Evolutionary conservation across 2,113 vertebrate species (phyloP).

Genomic region (Scartelaos histophorus): DNA sequence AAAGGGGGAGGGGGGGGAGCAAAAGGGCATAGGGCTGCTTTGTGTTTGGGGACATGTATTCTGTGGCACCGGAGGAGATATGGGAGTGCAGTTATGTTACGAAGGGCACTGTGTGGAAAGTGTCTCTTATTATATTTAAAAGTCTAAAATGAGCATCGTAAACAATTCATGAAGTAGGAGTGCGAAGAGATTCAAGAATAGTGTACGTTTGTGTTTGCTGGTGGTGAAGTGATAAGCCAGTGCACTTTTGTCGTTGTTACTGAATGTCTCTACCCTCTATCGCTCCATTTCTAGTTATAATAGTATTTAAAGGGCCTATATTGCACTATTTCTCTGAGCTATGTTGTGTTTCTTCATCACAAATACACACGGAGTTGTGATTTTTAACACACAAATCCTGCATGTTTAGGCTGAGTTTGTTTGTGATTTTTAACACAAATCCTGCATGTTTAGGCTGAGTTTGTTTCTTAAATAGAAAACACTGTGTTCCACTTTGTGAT

Average conservation of each 20-base stretch:
- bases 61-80: slow-evolving; percentile 15
- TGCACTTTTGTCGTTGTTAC: too few relatives aligned
- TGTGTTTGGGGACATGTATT: slow-evolving; percentile 28
- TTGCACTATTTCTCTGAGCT: too few relatives aligned
- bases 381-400: too few relatives aligned
- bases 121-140: slow-evolving; percentile 46
- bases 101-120: slow-evolving; percentile 39
- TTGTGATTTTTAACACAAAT: too few relatives aligned
- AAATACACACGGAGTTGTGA: too few relatives aligned
- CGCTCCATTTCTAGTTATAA: background rate
- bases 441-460: too few relatives aligned
- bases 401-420: too few relatives aligned
- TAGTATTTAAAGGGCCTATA: too few relatives aligned
- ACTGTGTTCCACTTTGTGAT: too few relatives aligned
- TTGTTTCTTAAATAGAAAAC: too few relatives aligned
- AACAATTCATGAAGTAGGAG: background rate
- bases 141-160: slow-evolving; percentile 21
- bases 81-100: slow-evolving; percentile 8
- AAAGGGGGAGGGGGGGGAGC: slow-evolving; percentile 14
- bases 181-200: background rate
- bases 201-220: background rate
- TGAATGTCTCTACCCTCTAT: background rate
- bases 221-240: too few relatives aligned
- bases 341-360: too few relatives aligned
- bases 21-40: slow-evolving; percentile 37